Evolutionary conservation across 2,888 invertebrate species (phyloP), one percentile per base, ranked within the genome.

Genomic region (Nomada ferruginata): DNA sequence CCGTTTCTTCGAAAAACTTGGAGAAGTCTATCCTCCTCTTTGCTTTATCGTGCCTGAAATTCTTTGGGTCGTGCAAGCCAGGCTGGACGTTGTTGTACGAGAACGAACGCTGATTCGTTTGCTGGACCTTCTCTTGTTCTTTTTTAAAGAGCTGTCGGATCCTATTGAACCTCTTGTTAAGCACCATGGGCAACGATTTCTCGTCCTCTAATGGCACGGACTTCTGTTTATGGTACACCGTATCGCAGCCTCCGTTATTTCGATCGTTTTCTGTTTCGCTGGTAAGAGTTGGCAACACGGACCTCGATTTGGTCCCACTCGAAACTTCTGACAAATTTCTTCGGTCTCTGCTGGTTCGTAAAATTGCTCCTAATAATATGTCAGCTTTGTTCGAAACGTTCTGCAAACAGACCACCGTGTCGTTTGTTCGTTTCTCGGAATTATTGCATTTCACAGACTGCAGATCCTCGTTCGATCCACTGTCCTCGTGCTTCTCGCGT

Each of bases 351-450:
- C 94, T 94, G 72, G 95, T 94, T 47, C 95, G 93, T 89, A 95
- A 93, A 83, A 95, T 95, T 72, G 95, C 95, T 83, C 95, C 95
- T 73, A 95, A 90, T 79, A 95, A 87, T 70, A 95, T 92, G 87
- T 95, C 95, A 20, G 95, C 95, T 86, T 95, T 95, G 90, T 94
- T 95, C 23, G 91, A 89, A 10, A 89, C 91, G 65, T 89, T 88
- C 11, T 81, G 86, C 50, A 87, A 55, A 68, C 83, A 79, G 29
- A 83, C 85, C 11, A 72, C 59, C 0, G 81, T 10, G 9, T 83
- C 78, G 63, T 68, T 82, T 11, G 60, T 20, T 10, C 76, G 71
- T 42, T 79, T 84, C 72, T 84, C 85, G 10, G 63, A 42, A 11
- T 78, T 75, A 61, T 79, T 75, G 65, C 79, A 79, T 61, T 85